These are phyloP conservation scores for Sinella curviseta DNA, from an alignment of 1,140 invertebrate genomes.

Conservation along the genomic window DNA sequence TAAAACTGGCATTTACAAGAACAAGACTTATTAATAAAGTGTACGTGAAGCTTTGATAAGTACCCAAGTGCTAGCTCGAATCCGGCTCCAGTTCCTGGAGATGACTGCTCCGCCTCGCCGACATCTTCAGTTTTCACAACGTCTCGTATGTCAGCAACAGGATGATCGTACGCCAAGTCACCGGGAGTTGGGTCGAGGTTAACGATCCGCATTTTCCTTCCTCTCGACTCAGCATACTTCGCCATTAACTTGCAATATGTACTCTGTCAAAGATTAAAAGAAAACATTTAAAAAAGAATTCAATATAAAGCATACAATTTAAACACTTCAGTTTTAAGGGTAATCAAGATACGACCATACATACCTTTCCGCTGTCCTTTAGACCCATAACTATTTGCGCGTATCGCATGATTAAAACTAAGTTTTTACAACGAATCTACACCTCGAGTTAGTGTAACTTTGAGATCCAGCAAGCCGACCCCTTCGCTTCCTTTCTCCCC, in stretches of 20 bases:
- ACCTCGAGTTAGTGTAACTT: too few species aligned
- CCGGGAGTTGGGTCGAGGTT: slow-evolving; percentile 35
- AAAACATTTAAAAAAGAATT: not conserved
- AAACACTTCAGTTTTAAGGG: not conserved
- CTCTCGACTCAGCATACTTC: slow-evolving; percentile 39
- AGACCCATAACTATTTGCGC: slow-evolving; percentile 43
- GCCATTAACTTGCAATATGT: slow-evolving; percentile 44
- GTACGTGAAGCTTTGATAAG: not conserved
- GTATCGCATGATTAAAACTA: slow-evolving; percentile 36
- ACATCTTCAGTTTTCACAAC: slow-evolving; percentile 34
- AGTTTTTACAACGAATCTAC: not conserved
- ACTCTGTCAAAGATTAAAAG: slow-evolving; percentile 31
- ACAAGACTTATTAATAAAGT: not conserved
- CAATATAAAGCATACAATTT: not conserved
- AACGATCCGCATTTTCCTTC: slow-evolving; percentile 39
- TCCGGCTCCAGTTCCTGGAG: slow-evolving; percentile 34
- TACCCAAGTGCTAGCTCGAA: slow-evolving; percentile 38
- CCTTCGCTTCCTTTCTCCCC: too few species aligned
- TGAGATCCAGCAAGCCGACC: too few species aligned
- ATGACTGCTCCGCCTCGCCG: slow-evolving; percentile 29
- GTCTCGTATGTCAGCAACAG: slow-evolving; percentile 37
- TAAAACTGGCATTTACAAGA: not conserved
- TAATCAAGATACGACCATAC: not conserved
- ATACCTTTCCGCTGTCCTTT: slow-evolving; percentile 42
- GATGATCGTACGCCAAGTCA: slow-evolving; percentile 26